Evolutionary conservation across 2,797 vertebrate genomes (phyloP).

Genomic region (Hoplostethus mediterraneus): DNA sequence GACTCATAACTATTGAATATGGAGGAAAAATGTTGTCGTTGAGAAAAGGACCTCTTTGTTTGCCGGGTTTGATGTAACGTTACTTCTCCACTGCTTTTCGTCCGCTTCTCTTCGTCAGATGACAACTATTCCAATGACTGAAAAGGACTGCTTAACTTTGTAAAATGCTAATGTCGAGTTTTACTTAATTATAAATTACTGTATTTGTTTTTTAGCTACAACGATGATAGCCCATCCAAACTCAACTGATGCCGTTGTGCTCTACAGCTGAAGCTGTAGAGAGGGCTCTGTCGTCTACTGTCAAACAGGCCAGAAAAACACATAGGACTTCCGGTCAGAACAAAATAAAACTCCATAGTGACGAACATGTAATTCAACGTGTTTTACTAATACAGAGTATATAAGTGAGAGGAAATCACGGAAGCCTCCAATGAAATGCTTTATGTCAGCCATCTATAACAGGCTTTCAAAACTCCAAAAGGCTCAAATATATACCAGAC

Average conservation of each 20-base stretch:
- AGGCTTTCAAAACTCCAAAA: no score
- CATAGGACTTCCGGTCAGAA: conserved; percentile 32
- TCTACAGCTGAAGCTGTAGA: conserved; percentile 60
- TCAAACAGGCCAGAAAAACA: background rate
- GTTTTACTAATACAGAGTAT: no score
- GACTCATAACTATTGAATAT: conserved; percentile 98
- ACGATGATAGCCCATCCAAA: conserved; percentile 67
- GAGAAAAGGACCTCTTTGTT: conserved; percentile 84
- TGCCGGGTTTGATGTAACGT: conserved; percentile 77
- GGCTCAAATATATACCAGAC: no score
- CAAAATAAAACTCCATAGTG: conserved; percentile 45
- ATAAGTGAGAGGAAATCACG: no score
- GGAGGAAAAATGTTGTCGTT: conserved; percentile 84
- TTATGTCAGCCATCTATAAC: no score
- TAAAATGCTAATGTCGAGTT: conserved; percentile 33
- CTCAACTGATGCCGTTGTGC: conserved; percentile 74
- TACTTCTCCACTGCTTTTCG: conserved; percentile 48
- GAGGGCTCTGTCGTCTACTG: conserved; percentile 42
- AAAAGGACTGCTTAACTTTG: conserved; percentile 7
- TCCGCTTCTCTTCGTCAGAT: conserved; percentile 36
- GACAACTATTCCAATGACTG: conserved; percentile 38
- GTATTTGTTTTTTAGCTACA: conserved; percentile 40
- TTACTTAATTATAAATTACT: conserved; percentile 27
- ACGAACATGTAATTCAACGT: background rate
- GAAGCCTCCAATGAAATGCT: no score